Evolutionary conservation across 2,113 vertebrate species (phyloP), one percentile per base, ranked within the genome.

Genomic region (Psephotus haematonotus): DNA sequence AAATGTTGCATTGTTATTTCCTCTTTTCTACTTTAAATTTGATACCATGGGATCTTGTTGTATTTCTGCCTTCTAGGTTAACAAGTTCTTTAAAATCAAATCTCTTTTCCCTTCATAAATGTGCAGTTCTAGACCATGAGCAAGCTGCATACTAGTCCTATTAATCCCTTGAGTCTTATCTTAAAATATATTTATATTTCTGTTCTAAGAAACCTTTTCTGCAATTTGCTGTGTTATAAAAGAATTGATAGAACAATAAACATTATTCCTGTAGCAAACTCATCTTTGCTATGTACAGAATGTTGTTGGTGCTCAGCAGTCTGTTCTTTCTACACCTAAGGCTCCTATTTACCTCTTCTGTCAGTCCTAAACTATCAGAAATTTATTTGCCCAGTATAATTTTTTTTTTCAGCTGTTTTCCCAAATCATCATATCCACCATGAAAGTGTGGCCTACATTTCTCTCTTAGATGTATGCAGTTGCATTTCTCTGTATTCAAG

Each of bases 21-120:
- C 8, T 47, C 19, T 82, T 82, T 71, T 41, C 50, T 70, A 16
- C n/a, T 89, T 63, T 33, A 52, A 59, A 75, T 72, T 59, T 67
- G 16, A 52, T 71, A 20, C 10, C 3, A 17, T 0, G 0, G 22
- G n/a, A 44, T 59, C 31, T 37, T 84, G 5, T 18, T 28, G 6
- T 29, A 72, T 29, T 57, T 49, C 49, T 15, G 2, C 11, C 18
- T 55, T 59, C 23, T 50, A 28, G 23, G 6, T 35, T 70, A 82
- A 4, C 5, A 85, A 68, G 6, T 22, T 37, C 13, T 62, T 37
- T 28, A 69, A 79, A 75, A 69, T 22, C 1, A 75, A 29, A 69
- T 33, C 19, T 49, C 2, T 11, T 72, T 90, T 59, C 19, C 11
- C 23, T 63, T 19, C 13, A 17, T 13, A 81, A 50, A 17, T 16